Base-by-base conservation (phyloP, 2,888 invertebrate species). In the Pristionchus entomophagus region DNA sequence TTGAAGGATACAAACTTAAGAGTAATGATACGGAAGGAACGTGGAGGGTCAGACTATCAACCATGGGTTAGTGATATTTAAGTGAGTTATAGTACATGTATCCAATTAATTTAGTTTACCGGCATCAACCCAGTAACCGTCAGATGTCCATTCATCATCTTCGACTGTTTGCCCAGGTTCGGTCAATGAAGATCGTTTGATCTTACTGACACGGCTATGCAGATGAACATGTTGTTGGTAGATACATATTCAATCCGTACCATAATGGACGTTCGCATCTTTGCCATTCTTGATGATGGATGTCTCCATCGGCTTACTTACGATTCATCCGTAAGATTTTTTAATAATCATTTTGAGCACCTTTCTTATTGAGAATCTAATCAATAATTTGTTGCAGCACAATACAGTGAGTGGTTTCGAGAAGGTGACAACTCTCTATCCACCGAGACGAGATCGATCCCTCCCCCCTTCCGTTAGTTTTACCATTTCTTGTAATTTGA, bases 211-310 rank as follows among this genome's bases (percentile, higher is more conserved):
- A 45, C 14, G 45, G 14, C 14, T 4, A 41, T 29, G 35, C 59
- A 84, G 83, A 35, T 51, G 35, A 85, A 85, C 41, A 51, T 77
- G 73, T 38, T 85, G 22, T 35, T 85, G 14, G 85, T 77, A 4
- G 85, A 85, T 29, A 73, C 85, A 17, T 85, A 22, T 35, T 59
- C 85, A 14, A 35, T 85, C 29, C 85, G 85, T 38, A 53, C 73
- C 0, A 51, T 41, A 4, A 85, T 85, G 53, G n/a, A 32, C 12
- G 38, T 56, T 8, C 73, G 56, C 2, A 17, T 85, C 17, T 85
- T 85, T 56, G 29, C 73, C 10, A 77, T 85, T 26, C 85, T 85
- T 8, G 85, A 85, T 19, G 85, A 85, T 41, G 85, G 85, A 17
- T 41, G 45, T 77, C 77, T 85, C 26, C 85, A 85, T 45, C n/a